Conservation (phyloP, 2,113 vertebrate species). For the Opisthocomus hoazin region DNA sequence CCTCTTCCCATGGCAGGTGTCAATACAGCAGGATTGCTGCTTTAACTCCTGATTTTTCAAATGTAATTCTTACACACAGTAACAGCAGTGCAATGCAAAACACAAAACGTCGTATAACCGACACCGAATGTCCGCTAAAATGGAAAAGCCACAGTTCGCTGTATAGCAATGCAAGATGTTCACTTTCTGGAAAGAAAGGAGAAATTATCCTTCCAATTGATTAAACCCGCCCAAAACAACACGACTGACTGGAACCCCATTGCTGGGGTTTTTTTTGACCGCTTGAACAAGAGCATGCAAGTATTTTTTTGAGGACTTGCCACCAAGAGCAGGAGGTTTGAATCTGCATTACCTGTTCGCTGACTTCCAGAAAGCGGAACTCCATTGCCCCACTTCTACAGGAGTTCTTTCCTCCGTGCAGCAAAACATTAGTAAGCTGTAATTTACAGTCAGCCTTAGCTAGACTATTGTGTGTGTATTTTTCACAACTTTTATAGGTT, state of each 20-base stretch:
- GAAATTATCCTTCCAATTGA: not conserved
- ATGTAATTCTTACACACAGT: not conserved
- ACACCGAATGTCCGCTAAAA: not conserved
- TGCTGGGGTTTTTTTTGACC: not conserved
- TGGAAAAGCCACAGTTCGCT: not conserved
- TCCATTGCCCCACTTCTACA: not conserved
- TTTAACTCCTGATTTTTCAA: not conserved
- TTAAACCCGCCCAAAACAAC: not conserved
- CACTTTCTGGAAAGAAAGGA: not conserved
- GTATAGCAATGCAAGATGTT: not conserved
- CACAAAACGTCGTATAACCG: rapidly evolving
- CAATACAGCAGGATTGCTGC: not conserved
- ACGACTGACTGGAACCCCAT: not conserved
- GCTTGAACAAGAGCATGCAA: not conserved
- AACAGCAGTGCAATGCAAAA: not conserved
- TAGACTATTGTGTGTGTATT: not conserved
- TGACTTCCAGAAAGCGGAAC: not conserved
- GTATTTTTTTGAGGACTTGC: not conserved
- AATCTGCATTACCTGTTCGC: not conserved
- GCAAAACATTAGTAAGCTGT: not conserved
- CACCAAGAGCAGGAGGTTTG: not conserved
- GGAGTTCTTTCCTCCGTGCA: not conserved
- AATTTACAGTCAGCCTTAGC: not conserved
- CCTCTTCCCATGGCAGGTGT: not conserved
- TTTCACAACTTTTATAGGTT: not conserved